A percentile compares a stretch with the other conserved stretches of the same genome.
These are phyloP conservation scores for Hyppa rectilinea DNA, from an alignment of 2,888 invertebrate genomes.

Conservation along the genomic window DNA sequence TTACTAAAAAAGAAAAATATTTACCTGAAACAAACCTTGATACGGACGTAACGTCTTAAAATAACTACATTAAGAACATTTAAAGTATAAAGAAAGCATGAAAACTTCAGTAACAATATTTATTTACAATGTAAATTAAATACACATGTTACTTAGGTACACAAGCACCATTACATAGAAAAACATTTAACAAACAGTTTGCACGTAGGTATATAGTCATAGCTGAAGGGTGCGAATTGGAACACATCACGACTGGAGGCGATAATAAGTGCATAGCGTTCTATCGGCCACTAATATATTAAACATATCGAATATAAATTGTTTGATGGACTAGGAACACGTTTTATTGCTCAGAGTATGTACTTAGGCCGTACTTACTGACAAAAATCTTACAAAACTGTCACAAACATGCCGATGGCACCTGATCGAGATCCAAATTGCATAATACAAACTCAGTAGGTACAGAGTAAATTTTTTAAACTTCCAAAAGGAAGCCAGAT, in stretches of 20 bases:
- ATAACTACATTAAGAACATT: background rate
- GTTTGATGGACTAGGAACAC: background rate
- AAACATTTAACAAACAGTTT: constrained; percentile 54
- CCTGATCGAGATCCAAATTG: background rate
- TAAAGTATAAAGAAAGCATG: constrained; percentile 30
- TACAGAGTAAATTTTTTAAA: background rate
- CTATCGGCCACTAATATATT: constrained; percentile 38
- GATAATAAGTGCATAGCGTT: constrained; percentile 76
- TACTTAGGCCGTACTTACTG: background rate
- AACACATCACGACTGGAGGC: constrained; percentile 81
- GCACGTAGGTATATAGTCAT: constrained; percentile 21
- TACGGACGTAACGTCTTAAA: background rate
- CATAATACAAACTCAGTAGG: background rate
- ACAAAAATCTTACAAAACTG: background rate
- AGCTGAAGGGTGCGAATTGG: constrained; percentile 78
- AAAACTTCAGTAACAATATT: constrained; percentile 29
- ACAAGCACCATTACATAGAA: constrained; percentile 45
- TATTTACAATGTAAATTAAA: constrained; percentile 26
- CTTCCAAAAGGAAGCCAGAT: background rate
- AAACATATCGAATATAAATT: constrained; percentile 29
- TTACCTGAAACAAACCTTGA: background rate
- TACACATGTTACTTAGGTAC: constrained; percentile 13
- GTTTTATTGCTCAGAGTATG: constrained; percentile 3
- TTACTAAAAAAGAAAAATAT: background rate
- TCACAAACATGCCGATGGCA: background rate